Evolutionary conservation across 2,113 vertebrate species (phyloP).

Genomic region (Hystrix brachyura): DNA sequence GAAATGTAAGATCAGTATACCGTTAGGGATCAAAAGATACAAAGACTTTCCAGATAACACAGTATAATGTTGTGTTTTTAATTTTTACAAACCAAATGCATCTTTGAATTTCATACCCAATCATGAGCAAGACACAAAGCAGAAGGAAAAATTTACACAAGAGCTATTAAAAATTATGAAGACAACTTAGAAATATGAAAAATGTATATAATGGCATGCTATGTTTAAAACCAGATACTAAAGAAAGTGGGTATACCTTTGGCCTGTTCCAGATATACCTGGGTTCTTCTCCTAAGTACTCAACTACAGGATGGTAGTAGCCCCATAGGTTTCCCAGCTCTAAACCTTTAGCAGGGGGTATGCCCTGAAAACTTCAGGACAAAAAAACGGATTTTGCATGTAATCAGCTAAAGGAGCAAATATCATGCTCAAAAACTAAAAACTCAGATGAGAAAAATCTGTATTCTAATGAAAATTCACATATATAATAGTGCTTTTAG

Average conservation of each 20-base stretch:
- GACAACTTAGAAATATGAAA: background rate
- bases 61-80: background rate
- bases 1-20: slow-evolving; percentile 16
- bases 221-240: background rate
- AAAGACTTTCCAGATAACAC: background rate
- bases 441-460: background rate
- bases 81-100: slow-evolving; percentile 14
- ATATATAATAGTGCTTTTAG: background rate
- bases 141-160: slow-evolving; percentile 40
- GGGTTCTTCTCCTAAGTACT: background rate
- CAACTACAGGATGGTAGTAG: background rate
- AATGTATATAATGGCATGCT: background rate
- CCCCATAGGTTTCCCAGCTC: background rate
- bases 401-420: slow-evolving; percentile 23
- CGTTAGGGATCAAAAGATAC: background rate
- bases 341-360: background rate
- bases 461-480: slow-evolving; percentile 47
- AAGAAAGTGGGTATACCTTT: background rate
- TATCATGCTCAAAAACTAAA: background rate
- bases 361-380: background rate
- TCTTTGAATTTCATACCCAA: background rate
- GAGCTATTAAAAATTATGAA: slow-evolving; percentile 39
- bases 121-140: background rate
- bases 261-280: background rate
- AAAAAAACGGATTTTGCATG: background rate